These are phyloP conservation scores for Brotogeris chrysoptera DNA, from an alignment of 2,797 vertebrate genomes.

Conservation along the genomic window DNA sequence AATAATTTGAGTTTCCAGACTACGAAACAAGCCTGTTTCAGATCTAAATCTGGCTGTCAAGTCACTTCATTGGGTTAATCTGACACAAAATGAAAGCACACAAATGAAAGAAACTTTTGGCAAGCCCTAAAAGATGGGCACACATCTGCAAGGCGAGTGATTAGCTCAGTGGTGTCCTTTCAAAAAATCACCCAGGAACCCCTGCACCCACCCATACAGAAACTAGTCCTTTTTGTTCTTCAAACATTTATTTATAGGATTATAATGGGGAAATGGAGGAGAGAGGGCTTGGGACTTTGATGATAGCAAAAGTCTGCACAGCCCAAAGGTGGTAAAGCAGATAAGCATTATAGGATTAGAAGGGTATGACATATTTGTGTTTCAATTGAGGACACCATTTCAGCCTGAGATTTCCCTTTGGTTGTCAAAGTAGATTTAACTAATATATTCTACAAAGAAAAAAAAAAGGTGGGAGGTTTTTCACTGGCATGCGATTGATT, in stretches of 20 bases:
- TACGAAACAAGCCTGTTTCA: slow-evolving; percentile 19
- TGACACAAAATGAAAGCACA: slow-evolving; percentile 50
- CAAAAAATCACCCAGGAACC: not conserved
- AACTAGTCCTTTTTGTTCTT: slow-evolving; percentile 51
- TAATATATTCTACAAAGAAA: not conserved
- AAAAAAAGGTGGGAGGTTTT: not conserved
- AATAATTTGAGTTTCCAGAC: slow-evolving; percentile 39
- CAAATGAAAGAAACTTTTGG: not conserved
- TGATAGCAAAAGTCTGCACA: slow-evolving; percentile 45
- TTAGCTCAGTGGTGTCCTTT: slow-evolving; percentile 21
- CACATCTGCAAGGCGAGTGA: not conserved
- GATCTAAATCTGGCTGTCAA: slow-evolving; percentile 31
- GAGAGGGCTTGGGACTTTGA: slow-evolving; percentile 44
- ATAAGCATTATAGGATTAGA: slow-evolving; percentile 63
- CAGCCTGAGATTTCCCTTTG: slow-evolving; percentile 17
- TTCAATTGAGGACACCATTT: slow-evolving; percentile 3
- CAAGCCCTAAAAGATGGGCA: slow-evolving; percentile 4
- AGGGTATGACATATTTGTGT: slow-evolving; percentile 4
- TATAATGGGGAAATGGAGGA: slow-evolving; percentile 27
- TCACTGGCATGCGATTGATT: not conserved
- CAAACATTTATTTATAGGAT: slow-evolving; percentile 51
- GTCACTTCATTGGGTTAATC: not conserved
- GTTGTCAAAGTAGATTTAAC: not conserved
- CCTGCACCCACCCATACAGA: not conserved
- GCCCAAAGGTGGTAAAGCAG: slow-evolving; percentile 37